phyloP scores from a whole-genome alignment of 30 jellyfish, hydroid and myxozoan genomes.

The Haliclystus octoradiatus region DNA sequence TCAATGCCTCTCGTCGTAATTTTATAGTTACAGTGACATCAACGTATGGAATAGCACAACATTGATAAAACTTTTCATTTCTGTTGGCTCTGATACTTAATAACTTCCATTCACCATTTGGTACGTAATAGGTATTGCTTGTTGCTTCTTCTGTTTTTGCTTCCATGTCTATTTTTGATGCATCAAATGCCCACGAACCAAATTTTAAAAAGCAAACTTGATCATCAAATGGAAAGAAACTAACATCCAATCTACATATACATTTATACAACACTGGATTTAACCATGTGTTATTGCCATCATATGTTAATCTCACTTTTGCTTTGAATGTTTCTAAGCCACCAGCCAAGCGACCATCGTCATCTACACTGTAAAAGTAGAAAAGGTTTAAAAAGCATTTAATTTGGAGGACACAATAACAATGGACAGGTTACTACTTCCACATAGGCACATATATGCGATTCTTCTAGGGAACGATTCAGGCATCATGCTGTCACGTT shows the following conservation, averaged over 20 bases:
- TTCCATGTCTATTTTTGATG: constrained; percentile 25
- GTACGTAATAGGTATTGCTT: constrained; percentile 28
- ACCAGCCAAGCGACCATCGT: constrained; percentile 50
- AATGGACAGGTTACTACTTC: too few species aligned
- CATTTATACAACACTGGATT: constrained; percentile 54
- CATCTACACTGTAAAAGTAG: constrained; percentile 28
- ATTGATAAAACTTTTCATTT: constrained; percentile 34
- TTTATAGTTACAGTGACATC: constrained; percentile 45
- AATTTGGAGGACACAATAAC: too few species aligned
- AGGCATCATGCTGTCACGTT: too few species aligned
- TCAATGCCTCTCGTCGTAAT: constrained; percentile 45
- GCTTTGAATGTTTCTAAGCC: constrained; percentile 39
- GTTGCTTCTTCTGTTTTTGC: constrained; percentile 8
- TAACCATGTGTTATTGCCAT: constrained; percentile 40
- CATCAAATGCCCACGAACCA: constrained; percentile 79
- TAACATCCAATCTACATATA: constrained; percentile 50
- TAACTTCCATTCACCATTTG: constrained; percentile 61
- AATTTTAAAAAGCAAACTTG: constrained; percentile 49
- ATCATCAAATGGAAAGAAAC: constrained; percentile 67
- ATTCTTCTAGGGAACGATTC: too few species aligned
- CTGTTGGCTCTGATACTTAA: constrained; percentile 25
- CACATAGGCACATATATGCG: too few species aligned
- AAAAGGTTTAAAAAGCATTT: too few species aligned
- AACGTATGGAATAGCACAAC: constrained; percentile 51
- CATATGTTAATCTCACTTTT: constrained; percentile 28